Base-by-base conservation (phyloP, 2,113 vertebrate species). In the Oreamnos americanus region DNA sequence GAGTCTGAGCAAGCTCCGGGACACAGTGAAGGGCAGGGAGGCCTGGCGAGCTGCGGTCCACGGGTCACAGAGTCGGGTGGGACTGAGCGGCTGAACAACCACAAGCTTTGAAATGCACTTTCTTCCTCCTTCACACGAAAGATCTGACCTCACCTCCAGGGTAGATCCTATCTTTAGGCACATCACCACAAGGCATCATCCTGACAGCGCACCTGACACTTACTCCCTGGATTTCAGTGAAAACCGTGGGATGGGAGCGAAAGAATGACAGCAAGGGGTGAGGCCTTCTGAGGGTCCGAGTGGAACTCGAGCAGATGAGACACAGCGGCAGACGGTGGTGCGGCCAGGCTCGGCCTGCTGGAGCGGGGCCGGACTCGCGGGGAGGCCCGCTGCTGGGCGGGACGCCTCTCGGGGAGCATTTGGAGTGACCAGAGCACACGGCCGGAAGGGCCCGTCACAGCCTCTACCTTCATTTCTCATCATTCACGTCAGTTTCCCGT, bases 181-280 rank as follows among this genome's bases (percentile, higher is more conserved):
- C 28, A 28, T 30, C 7, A 9, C 60, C 51, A 30, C 3, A 6
- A 9, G 71, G 53, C 19, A 11, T 25, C 49, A 16, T n/a, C 39
- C 58, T 76, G 45, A 58, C 1, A 12, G 89, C 36, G n/a, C 13
- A 5, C 1, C 4, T 13, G 3, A 2, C 15, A 3, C 13, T 0
- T 1, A 1, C 6, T 23, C 30, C 33, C 33, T 6, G 57, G 28
- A 57, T 23, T 30, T 36, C 45, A 26, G 25, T 28, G 30, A 83
- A 53, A 36, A 5, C 17, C 4, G 2, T 7, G n/a, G 17, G 12
- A 64, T 0, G 47, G 64, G 64, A 53, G 87, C 39, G 25, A 26
- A 26, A 45, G 79, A 11, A 6, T 5, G 45, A 53, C 36, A 17
- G 43, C 0, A 3, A 81, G 45, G 19, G 21, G 7, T 3, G 47